These are phyloP conservation scores for Rhodophaea formosa DNA, from an alignment of 2,888 invertebrate genomes.

Conservation along the genomic window DNA sequence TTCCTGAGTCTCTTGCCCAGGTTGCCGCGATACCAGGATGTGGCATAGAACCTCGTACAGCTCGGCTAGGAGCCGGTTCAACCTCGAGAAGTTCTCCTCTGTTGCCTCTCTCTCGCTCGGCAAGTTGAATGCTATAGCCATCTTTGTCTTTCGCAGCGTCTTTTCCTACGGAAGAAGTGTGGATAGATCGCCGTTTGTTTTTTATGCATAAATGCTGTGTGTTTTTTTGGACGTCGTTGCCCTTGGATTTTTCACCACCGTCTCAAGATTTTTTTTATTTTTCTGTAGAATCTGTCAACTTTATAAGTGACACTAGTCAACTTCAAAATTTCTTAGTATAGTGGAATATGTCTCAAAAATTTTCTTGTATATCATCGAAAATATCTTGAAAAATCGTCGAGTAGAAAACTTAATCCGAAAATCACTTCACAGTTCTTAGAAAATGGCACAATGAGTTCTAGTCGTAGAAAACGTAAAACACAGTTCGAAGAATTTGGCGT, in stretches of 20 bases:
- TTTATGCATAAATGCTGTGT: constrained; percentile 72
- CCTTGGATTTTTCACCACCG: constrained; percentile 33
- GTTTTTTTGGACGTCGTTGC: constrained; percentile 44
- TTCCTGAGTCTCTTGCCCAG: constrained; percentile 73
- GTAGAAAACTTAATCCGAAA: constrained; percentile 12
- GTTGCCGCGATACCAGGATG: constrained; percentile 77
- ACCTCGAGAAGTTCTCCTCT: constrained; percentile 79
- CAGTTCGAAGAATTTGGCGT: constrained; percentile 58
- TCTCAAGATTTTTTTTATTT: constrained; percentile 18
- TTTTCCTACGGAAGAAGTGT: constrained; percentile 74
- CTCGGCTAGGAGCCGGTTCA: constrained; percentile 80
- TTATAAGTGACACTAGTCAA: constrained; percentile 21
- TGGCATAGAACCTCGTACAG: constrained; percentile 80
- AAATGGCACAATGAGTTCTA: constrained; percentile 44
- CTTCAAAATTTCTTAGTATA: constrained; percentile 18
- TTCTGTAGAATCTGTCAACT: constrained; percentile 27
- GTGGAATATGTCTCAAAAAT: constrained; percentile 17
- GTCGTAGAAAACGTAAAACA: constrained; percentile 34
- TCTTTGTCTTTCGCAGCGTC: constrained; percentile 63
- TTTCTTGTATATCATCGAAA: constrained; percentile 17
- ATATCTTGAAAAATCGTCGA: constrained; percentile 5
- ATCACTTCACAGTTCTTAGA: constrained; percentile 26
- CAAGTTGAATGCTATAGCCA: constrained; percentile 82
- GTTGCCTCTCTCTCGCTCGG: constrained; percentile 79
- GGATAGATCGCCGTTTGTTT: constrained; percentile 69